These are phyloP conservation scores for Drosophila limbata DNA, from an alignment of 2,888 invertebrate genomes.

Conservation along the genomic window DNA sequence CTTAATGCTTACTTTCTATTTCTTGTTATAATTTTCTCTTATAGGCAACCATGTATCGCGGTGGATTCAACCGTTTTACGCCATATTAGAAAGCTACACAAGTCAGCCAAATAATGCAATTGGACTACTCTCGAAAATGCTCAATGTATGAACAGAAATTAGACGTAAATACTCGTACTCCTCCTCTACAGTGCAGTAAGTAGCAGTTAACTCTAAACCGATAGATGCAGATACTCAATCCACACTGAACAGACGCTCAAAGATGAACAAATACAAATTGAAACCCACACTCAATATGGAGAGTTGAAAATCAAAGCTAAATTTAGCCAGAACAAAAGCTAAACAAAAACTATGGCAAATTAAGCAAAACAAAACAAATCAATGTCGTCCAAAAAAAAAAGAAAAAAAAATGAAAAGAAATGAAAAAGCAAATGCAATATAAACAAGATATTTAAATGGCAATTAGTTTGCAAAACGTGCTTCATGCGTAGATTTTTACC, in stretches of 20 bases:
- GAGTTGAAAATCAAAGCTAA: conserved; percentile 78
- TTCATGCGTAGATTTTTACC: conserved; percentile 79
- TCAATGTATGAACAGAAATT: conserved; percentile 72
- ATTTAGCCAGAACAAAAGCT: conserved; percentile 40
- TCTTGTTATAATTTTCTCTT: conserved; percentile 1
- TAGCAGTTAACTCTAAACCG: conserved; percentile 65
- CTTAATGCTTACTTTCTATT: background rate
- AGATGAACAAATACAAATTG: conserved; percentile 29
- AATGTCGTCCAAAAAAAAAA: conserved; percentile 83
- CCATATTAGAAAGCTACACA: conserved; percentile 90
- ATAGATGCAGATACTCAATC: conserved; percentile 69
- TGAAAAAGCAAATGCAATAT: conserved; percentile 57
- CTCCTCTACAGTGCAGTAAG: conserved; percentile 69
- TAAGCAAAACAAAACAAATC: conserved; percentile 70
- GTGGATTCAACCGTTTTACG: conserved; percentile 97
- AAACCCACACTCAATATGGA: conserved; percentile 45
- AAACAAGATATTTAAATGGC: conserved; percentile 68
- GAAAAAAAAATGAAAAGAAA: conserved; percentile 59
- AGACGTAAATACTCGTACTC: conserved; percentile 70
- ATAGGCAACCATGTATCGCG: conserved; percentile 96
- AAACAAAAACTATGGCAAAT: conserved; percentile 63
- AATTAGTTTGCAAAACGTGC: conserved; percentile 75
- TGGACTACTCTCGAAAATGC: conserved; percentile 78
- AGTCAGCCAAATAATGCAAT: conserved; percentile 78
- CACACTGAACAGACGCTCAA: conserved; percentile 68